phyloP scores from a whole-genome alignment of 1,140 invertebrate genomes.

The Littorina saxatilis region DNA sequence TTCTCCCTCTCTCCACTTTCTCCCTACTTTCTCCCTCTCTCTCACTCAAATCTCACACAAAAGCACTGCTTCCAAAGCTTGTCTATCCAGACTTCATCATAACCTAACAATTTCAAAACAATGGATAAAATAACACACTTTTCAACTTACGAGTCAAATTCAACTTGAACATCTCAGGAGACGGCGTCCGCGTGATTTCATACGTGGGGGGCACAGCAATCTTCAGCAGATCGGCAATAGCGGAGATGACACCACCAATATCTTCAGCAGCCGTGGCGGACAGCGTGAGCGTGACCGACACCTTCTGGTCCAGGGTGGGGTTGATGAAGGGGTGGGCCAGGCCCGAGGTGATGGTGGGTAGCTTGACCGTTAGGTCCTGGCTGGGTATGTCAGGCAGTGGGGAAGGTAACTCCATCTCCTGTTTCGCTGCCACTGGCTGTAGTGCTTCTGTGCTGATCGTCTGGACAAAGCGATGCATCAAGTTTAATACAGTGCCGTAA shows the following conservation, averaged over 20 bases:
- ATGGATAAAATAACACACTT: too few species aligned
- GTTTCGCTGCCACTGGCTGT: background rate
- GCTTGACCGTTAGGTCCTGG: conserved; percentile 55
- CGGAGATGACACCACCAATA: conserved; percentile 91
- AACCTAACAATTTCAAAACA: too few species aligned
- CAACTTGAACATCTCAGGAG: conserved; percentile 67
- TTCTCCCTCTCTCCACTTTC: too few species aligned
- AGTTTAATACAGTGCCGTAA: background rate
- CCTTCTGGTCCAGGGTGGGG: conserved; percentile 70
- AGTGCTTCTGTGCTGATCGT: background rate
- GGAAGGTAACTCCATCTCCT: background rate
- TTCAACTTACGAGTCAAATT: conserved; percentile 64
- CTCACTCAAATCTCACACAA: too few species aligned
- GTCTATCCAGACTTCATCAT: too few species aligned
- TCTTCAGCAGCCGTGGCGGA: conserved; percentile 93
- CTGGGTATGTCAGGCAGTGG: conserved; percentile 39
- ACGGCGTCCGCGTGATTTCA: conserved; percentile 72
- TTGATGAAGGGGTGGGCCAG: conserved; percentile 64
- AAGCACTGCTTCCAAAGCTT: too few species aligned
- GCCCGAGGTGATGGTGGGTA: conserved; percentile 56
- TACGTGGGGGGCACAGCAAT: conserved; percentile 81
- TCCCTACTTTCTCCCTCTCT: too few species aligned
- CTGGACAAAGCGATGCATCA: background rate
- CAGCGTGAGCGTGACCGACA: conserved; percentile 94
- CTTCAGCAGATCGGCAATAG: conserved; percentile 93